These are phyloP conservation scores for Tiliqua scincoides DNA, from an alignment of 2,113 vertebrate genomes.

Conservation along the genomic window DNA sequence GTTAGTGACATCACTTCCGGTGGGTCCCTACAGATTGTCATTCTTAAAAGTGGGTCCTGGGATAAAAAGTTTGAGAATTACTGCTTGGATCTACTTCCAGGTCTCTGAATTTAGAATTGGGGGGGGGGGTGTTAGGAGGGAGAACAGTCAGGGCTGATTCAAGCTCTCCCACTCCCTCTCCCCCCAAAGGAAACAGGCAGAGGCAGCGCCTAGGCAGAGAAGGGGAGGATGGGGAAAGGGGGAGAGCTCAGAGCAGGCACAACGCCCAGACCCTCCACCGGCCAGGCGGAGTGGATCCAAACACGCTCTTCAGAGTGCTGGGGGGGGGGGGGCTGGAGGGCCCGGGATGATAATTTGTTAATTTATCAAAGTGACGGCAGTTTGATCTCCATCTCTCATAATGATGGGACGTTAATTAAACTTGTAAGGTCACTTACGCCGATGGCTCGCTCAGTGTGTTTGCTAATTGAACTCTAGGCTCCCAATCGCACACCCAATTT, in stretches of 20 bases:
- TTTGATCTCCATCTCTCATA: conserved; percentile 58
- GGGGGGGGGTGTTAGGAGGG: neutral
- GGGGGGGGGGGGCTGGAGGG: neutral
- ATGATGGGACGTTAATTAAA: conserved; percentile 60
- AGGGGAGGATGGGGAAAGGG: too few species aligned
- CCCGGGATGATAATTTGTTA: conserved; percentile 48
- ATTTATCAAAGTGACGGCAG: conserved; percentile 60
- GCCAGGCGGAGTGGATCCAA: neutral
- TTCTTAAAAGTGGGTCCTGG: too few species aligned
- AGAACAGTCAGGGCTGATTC: neutral
- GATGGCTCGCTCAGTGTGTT: conserved; percentile 43
- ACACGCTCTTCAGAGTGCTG: neutral
- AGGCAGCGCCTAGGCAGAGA: neutral
- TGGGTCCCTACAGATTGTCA: too few species aligned
- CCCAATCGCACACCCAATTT: conserved; percentile 85
- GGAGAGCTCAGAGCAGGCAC: neutral
- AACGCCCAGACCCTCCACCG: neutral
- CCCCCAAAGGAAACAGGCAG: neutral
- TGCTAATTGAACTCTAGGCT: conserved; percentile 49
- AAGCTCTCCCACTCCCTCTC: neutral
- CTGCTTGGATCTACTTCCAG: too few species aligned
- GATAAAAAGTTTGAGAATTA: too few species aligned
- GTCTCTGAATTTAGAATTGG: neutral
- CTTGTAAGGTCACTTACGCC: conserved; percentile 56
- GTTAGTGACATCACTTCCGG: too few species aligned